These are phyloP conservation scores for Drosophila pruinosa DNA, from an alignment of 1,140 invertebrate species.

Conservation along the genomic window DNA sequence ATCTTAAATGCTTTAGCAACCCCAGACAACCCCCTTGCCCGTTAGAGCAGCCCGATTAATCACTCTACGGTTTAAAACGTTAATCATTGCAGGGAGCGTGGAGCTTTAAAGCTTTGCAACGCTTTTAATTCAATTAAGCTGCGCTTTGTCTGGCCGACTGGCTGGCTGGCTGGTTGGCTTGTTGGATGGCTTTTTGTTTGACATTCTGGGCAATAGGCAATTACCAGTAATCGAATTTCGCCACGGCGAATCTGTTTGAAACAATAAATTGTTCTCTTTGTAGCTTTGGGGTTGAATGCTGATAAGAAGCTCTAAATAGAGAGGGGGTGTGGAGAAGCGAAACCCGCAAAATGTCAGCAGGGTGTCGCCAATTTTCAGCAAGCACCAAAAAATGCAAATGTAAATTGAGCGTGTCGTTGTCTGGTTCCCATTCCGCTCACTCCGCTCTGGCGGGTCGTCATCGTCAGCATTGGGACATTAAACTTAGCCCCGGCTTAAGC, in stretches of 20 bases:
- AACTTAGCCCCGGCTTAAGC: conserved; percentile 67
- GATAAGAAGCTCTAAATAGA: neutral
- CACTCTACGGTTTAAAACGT: conserved; percentile 60
- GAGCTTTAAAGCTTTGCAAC: conserved; percentile 57
- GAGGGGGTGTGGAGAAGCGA: neutral
- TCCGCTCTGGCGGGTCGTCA: neutral
- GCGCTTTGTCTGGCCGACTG: conserved; percentile 50
- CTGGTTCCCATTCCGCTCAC: neutral
- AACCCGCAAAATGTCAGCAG: conserved; percentile 11
- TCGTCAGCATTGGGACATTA: conserved; percentile 37
- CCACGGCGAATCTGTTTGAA: conserved; percentile 62
- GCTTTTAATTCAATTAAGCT: conserved; percentile 75
- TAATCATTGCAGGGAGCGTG: conserved; percentile 39
- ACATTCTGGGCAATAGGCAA: conserved; percentile 55
- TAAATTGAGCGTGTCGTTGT: conserved; percentile 49
- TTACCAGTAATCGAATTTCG: conserved; percentile 75
- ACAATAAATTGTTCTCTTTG: conserved; percentile 65
- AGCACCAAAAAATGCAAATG: conserved; percentile 57
- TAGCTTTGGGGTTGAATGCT: conserved; percentile 22
- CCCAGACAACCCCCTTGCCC: neutral
- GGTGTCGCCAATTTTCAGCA: conserved; percentile 18
- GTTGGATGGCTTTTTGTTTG: neutral
- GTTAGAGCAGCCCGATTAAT: conserved; percentile 45
- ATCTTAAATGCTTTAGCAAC: neutral
- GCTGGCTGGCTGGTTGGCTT: neutral